Evolutionary conservation across 1,140 invertebrate genomes (phyloP), one percentile per base, ranked within the genome.

Genomic region (Parapsyche elsis): DNA sequence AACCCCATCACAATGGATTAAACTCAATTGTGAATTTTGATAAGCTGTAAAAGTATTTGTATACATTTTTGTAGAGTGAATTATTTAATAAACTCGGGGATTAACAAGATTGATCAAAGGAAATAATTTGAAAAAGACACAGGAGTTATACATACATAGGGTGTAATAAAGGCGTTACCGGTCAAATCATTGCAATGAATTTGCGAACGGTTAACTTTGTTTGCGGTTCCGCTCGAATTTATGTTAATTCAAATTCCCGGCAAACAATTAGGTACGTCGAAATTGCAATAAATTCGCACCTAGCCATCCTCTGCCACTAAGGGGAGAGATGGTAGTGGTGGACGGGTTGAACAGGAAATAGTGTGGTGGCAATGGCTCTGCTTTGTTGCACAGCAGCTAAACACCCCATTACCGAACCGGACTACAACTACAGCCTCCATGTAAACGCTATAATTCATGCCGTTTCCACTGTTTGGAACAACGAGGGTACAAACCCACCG

Each of bases 361-460:
- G 49, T 53, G 49, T 16, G 49, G 49, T 53, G 4, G 10, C 12
- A 12, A 16, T 16, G 49, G 16, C 10, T 14, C 10, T 10, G 49
- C 12, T 16, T 38, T 53, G 49, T 53, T 14, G 49, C 16, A 53
- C 10, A 16, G 49, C 49, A 53, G 16, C 49, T 53, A 53, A 53
- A 53, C 49, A 53, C 16, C 12, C 49, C 49, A 53, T 53, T 53
- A 53, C 16, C 49, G 49, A 53, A 10, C 10, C 16, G 12, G 49
- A 14, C 30, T 53, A 14, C 49, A 46, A 53, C 49, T 53, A 53
- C 16, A 16, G 49, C 16, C 49, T 16, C 9, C 57, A 61, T 61
- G 57, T 61, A 19, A 61, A 61, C 57, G 57, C 57, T 21, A 21
- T 61, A 19, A 61, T 61, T 61, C 57, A 61, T 21, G 57, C 57